Base-by-base conservation (phyloP, 2,797 vertebrate genomes). In the Poecile montanus region DNA sequence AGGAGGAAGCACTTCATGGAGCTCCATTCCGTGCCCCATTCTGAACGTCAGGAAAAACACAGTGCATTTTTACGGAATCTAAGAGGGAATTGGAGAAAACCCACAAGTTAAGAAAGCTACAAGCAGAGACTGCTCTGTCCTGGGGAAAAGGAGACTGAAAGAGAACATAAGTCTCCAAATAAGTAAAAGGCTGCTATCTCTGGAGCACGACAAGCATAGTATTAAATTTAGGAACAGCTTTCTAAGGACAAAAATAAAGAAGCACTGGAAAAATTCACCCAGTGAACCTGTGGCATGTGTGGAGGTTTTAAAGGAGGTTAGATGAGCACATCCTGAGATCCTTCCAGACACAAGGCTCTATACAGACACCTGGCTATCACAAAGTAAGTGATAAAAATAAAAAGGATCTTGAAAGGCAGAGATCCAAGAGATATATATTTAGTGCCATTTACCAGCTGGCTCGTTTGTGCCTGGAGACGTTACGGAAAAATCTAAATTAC, bases 391-490 rank as follows among this genome's bases (percentile, higher is more conserved):
- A 76, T 34, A 82, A 80, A 93, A 94, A 77, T n/a, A 74, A 78
- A 81, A 93, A 86, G 15, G 27, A 42, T 84, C 62, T 73, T 74
- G 56, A 90, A 91, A 94, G 62, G 76, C 61, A 91, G 74, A 77
- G 50, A 63, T 76, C 25, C 66, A 78, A 76, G 42, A 93, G 27
- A 72, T 25, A n/a, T 16, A 17, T 6, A 67, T 63, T 94, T 71
- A 1, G 4, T 60, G 66, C 51, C 85, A 86, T 86, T 88, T 90
- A 84, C 40, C 86, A 91, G 71, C 44, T 73, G 54, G 66, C 27
- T 90, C 0, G 0, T 60, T 76, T 84, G 76, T 65, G 73, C 70
- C 76, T 89, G 36, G 40, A 88, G 67, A 70, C 0, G 0, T 36
- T 47, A 78, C 3, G 5, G 34, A 73, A 82, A 92, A 94, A 61